A percentile compares a stretch with the other conserved stretches of the same genome.
Conservation (phyloP, 2,888 invertebrate genomes). For the Thymelicus acteon region DNA sequence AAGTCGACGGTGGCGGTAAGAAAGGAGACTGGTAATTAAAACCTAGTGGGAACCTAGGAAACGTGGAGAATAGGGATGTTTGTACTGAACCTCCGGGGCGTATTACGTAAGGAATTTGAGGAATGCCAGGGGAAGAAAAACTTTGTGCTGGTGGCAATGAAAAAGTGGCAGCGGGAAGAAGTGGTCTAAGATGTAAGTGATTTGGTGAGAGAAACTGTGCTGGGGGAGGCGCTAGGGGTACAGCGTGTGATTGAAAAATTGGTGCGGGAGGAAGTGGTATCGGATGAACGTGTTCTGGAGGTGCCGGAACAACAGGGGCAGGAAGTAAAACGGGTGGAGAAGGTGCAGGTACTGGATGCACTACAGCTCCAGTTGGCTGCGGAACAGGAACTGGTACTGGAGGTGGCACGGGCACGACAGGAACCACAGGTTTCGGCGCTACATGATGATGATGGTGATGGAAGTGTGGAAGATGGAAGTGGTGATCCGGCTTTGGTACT, state of each 20-base stretch:
- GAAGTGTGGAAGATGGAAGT: conserved; percentile 75
- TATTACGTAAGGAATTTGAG: conserved; percentile 58
- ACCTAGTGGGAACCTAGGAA: conserved; percentile 70
- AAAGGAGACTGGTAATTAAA: conserved; percentile 63
- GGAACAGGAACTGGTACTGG: conserved; percentile 40
- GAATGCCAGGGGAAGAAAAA: conserved; percentile 48
- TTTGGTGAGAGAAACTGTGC: conserved; percentile 55
- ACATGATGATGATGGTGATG: conserved; percentile 79
- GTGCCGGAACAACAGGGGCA: conserved; percentile 57
- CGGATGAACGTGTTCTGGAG: conserved; percentile 59
- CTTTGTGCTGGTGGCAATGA: conserved; percentile 57
- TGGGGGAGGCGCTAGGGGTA: conserved; percentile 55
- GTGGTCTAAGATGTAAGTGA: conserved; percentile 59
- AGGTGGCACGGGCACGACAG: conserved; percentile 51
- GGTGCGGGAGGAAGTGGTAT: conserved; percentile 60
- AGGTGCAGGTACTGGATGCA: conserved; percentile 41
- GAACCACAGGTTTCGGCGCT: conserved; percentile 65
- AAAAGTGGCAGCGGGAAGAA: conserved; percentile 55
- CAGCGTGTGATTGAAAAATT: conserved; percentile 49
- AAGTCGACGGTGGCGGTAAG: conserved; percentile 48
- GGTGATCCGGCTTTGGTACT: conserved; percentile 63
- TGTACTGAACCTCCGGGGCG: conserved; percentile 77
- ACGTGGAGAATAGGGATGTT: conserved; percentile 74
- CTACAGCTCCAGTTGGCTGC: conserved; percentile 27
- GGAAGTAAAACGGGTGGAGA: conserved; percentile 46